Base-by-base conservation (phyloP, 2,797 vertebrate genomes). In the Threskiornis aethiopicus region DNA sequence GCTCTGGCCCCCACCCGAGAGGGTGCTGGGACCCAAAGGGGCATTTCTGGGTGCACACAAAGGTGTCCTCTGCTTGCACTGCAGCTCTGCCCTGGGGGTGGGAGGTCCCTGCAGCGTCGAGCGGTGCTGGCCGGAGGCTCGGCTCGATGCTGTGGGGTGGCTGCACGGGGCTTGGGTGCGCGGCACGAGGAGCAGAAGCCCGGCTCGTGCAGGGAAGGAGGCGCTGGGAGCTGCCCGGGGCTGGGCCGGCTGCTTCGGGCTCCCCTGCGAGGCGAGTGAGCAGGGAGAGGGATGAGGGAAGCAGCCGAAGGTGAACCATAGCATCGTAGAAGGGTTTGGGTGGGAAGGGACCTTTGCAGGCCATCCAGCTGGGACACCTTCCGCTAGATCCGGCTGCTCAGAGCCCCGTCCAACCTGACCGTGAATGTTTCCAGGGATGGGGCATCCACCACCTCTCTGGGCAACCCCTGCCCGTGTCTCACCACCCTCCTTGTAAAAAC, bases 11-110 rank as follows among this genome's bases (percentile, higher is more conserved):
- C 29, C 4, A 22, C 7, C 16, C 0, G 4, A n/a, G 37, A 10
- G 46, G 26, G 6, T 3, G 51, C 18, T 16, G 46, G 7, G 4
- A 76, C 24, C 39, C 35, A 1, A 8, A 41, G 9, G 57, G 16
- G 16, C 1, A 2, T 15, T 41, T 33, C 15, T 35, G 69, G 49
- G 28, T 35, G 13, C 0, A 1, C 19, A 6, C 5, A 3, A 14
- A 5, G 31, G 21, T 6, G 11, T 12, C 13, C 14, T 33, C 19
- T 46, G 29, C 49, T 49, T 16, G 29, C 2, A 1, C 75, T 5
- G 21, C 59, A 26, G 88, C 66, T 71, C 11, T 25, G 15, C 5
- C 10, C 21, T 44, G 0, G 1, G 22, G 33, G 6, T 8, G 39
- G 33, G 33, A 22, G 42, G 37, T 9, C 24, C 29, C 39, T 9